Evolutionary conservation across 2,888 invertebrate genomes (phyloP), one percentile per base, ranked within the genome.

Genomic region (Agrochola lychnidis): DNA sequence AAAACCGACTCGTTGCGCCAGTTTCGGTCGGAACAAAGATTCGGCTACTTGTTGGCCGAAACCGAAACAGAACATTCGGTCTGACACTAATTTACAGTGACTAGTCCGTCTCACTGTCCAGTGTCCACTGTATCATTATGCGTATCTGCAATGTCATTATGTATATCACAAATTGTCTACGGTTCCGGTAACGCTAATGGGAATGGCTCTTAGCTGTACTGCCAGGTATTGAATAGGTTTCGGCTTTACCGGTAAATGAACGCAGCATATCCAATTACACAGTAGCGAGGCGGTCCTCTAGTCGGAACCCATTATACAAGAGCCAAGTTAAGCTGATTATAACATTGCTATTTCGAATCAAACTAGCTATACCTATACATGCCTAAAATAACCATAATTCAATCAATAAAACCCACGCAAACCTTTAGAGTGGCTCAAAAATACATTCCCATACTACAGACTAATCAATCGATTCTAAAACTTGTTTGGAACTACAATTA

Each of bases 181-280:
- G 53, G 78, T 85, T 68, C 59, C 64, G 45, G 69, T 81, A 81
- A 84, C 79, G 78, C 80, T 89, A 88, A 90, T 88, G 88, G 86
- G 75, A 82, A 90, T 88, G 85, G 86, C 78, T 79, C 81, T 73
- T 83, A 84, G 87, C 83, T 59, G 84, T 90, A 90, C 89, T 86
- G 88, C 75, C 86, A 87, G 89, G 91, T 93, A 92, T 90, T 92
- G 90, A 91, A 91, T 89, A 92, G 93, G 91, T 93, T 93, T 94
- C 91, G 90, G 91, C 91, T 93, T 92, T 92, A 86, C 89, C 89
- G 89, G 87, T 88, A 91, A 93, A 93, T 92, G 90, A 91, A 87
- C 92, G 91, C 89, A 89, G 89, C 91, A 91, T 94, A 94, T 94
- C 93, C 91, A 93, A 94, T 95, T 94, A 94, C 92, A 81, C 82